Evolutionary conservation across 2,888 invertebrate genomes (phyloP).

Genomic region (Agrotis exclamationis): DNA sequence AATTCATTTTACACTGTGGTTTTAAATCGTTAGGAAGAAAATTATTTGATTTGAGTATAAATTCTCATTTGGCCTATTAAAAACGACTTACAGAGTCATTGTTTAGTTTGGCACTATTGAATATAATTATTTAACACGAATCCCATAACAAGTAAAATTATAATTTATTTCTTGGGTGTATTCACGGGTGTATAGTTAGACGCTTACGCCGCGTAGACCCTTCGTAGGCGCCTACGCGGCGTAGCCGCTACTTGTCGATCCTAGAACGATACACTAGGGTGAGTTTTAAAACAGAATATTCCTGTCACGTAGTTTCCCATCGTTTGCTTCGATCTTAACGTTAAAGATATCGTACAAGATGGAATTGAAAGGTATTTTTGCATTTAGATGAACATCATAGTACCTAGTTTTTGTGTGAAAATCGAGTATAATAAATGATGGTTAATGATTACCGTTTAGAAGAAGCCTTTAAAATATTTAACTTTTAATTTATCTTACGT

Average conservation of each 20-base stretch:
- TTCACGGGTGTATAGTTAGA: background rate
- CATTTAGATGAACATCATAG: background rate
- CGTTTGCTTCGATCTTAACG: background rate
- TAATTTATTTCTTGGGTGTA: background rate
- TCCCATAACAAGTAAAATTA: no score
- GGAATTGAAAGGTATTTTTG: background rate
- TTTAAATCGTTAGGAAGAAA: background rate
- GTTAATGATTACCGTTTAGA: conserved; percentile 13
- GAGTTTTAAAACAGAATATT: background rate
- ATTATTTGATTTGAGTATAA: background rate
- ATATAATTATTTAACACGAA: no score
- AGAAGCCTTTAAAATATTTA: background rate
- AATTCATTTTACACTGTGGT: background rate
- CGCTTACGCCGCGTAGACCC: conserved; percentile 9
- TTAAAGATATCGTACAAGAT: background rate
- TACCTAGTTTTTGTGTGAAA: background rate
- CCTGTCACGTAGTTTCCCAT: no score
- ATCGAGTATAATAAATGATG: background rate
- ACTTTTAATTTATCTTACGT: conserved; percentile 34
- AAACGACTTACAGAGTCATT: no score
- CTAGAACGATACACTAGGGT: background rate
- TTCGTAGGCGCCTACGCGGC: conserved; percentile 16
- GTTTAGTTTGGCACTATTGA: no score
- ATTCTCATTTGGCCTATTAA: background rate
- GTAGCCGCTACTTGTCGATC: conserved; percentile 1